Evolutionary conservation across 2,113 vertebrate species (phyloP), one percentile per base, ranked within the genome.

Genomic region (Cepphus grylle): DNA sequence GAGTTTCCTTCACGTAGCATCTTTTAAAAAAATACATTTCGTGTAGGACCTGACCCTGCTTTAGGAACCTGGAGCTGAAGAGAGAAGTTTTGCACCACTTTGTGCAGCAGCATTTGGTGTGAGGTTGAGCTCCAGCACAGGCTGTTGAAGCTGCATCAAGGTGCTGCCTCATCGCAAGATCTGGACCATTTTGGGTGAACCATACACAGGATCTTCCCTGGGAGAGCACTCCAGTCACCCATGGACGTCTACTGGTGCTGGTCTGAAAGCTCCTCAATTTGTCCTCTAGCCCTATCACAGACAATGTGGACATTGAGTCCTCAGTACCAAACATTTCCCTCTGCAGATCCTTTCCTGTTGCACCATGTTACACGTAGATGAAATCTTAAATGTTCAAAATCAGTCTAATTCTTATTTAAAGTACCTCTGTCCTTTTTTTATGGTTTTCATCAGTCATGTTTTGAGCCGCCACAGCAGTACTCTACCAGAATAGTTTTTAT

Each of bases 171-270:
- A 23, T 6, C 2, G 6, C 26, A 67, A 81, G 36, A 79, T 50
- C 14, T 20, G 38, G 15, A 43, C 13, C 0, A 0, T 49, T 81
- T 27, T 8, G 40, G 11, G 26, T 56, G 52, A 80, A 90, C 45
- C 18, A 45, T 19, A 45, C 45, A 45, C 40, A 81, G 67, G 38
- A 15, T 47, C 20, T 79, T 50, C 79, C 85, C 27, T 27, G n/a
- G 26, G 21, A 81, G 21, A 74, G 32, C 45, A 47, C 36, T 70
- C 42, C 47, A 38, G 30, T 63, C 58, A 83, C 47, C 74, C 23
- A 34, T 1, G 2, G 77, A 56, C 11, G 3, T 34, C 17, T 70
- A 38, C n/a, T 11, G 14, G 19, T 53, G 38, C 25, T 62, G 38
- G 23, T 71, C 29, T 45, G 53, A 90, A 81, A 78, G 49, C 18